Evolutionary conservation across 37 sponge, comb jelly and placozoan genomes (phyloP).

Genomic region (Halisarca cf. caerulea): DNA sequence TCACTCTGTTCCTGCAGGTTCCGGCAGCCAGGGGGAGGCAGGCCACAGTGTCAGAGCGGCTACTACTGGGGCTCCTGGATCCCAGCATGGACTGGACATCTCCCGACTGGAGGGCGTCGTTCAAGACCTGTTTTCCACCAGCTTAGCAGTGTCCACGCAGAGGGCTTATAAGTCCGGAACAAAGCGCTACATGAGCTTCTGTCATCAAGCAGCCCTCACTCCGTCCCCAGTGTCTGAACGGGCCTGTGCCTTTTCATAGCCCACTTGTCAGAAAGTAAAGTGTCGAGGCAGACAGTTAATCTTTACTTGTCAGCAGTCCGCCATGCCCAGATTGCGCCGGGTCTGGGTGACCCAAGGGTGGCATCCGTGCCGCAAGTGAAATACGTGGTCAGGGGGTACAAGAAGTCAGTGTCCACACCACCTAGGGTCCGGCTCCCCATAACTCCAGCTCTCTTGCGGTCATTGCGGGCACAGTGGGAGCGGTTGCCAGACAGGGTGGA

Average conservation of each 20-base stretch:
- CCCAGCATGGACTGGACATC: constrained; percentile 41
- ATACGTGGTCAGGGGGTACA: constrained; percentile 14
- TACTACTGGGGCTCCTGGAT: constrained; percentile 2
- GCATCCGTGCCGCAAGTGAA: constrained; percentile 27
- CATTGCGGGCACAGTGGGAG: background rate
- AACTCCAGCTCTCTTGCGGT: constrained; percentile 18
- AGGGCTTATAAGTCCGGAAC: background rate
- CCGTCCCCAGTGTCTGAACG: constrained; percentile 35
- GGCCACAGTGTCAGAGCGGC: background rate
- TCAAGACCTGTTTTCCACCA: background rate
- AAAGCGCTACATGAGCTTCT: background rate
- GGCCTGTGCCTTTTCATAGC: constrained; percentile 2
- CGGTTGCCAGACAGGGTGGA: no score
- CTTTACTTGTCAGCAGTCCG: constrained; percentile 41
- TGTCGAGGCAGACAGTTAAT: constrained; percentile 11
- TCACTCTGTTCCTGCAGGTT: constrained; percentile 17
- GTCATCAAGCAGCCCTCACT: background rate
- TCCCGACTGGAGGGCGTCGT: constrained; percentile 35
- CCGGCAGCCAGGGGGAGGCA: background rate
- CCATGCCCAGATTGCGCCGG: constrained; percentile 29
- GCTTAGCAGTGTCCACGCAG: constrained; percentile 43
- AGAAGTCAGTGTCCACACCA: background rate
- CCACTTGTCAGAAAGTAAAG: background rate
- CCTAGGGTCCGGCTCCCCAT: constrained; percentile 28
- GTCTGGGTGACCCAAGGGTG: no score